Percentiles rank a stretch among this genome's conserved stretches.
Conservation (phyloP, 2,797 vertebrate genomes). For the Micrastur ruficollis region DNA sequence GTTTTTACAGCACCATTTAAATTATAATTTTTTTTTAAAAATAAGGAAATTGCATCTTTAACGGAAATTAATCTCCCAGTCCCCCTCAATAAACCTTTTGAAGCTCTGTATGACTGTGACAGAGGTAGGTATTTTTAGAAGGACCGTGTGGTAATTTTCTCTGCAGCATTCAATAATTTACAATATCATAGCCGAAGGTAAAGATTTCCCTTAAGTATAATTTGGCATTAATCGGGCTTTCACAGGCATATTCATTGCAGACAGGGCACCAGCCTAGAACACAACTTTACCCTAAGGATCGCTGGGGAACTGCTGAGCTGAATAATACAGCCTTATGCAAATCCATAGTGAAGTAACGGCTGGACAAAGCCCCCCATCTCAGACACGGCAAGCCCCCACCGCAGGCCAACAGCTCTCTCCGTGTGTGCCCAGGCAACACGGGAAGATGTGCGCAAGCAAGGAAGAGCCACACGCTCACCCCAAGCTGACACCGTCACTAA, state of each 20-base stretch:
- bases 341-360: conserved; percentile 1
- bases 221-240: conserved; percentile 62
- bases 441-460: background rate
- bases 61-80: conserved; percentile 47
- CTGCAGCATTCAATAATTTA: conserved; percentile 48
- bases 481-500: background rate
- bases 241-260: conserved; percentile 59
- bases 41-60: conserved; percentile 59
- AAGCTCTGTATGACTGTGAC: conserved; percentile 24
- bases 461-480: background rate
- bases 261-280: conserved; percentile 52
- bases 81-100: conserved; percentile 47
- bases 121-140: conserved; percentile 56
- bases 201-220: conserved; percentile 61
- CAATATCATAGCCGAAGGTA: conserved; percentile 16
- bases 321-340: conserved; percentile 38
- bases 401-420: background rate
- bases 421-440: background rate
- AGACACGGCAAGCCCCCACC: background rate
- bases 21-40: background rate
- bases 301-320: conserved; percentile 32
- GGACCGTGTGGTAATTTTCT: conserved; percentile 1
- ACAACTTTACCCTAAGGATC: conserved; percentile 23
- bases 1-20: conserved; percentile 36
- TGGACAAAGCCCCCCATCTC: background rate